A percentile compares a stretch with the other conserved stretches of the same genome.
These are phyloP conservation scores for Pionites leucogaster DNA, from an alignment of 2,113 vertebrate species.

Conservation along the genomic window DNA sequence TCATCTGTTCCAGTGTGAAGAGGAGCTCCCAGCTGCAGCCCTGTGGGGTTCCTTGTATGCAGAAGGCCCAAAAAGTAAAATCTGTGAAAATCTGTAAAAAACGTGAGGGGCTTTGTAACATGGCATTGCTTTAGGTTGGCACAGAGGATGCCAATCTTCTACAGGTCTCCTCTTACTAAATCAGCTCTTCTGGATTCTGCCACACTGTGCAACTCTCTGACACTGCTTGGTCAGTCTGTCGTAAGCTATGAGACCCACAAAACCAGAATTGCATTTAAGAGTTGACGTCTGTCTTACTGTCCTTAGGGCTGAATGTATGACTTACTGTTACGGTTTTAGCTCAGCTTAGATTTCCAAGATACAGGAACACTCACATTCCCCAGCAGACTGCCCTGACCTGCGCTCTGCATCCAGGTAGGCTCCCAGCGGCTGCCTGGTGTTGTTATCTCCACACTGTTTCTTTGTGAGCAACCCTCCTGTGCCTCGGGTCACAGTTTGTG, in stretches of 20 bases:
- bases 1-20: neutral
- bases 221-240: neutral
- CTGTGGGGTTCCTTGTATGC: rapidly evolving
- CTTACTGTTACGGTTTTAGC: neutral
- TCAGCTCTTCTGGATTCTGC: neutral
- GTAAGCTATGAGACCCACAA: neutral
- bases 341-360: neutral
- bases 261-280: neutral
- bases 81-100: neutral
- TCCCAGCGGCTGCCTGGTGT: rapidly evolving
- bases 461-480: neutral
- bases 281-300: neutral
- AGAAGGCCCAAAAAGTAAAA: neutral
- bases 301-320: neutral
- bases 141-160: neutral
- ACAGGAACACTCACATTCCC: neutral
- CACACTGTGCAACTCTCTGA: neutral
- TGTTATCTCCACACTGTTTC: neutral
- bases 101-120: neutral
- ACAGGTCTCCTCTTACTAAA: neutral
- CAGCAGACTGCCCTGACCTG: neutral
- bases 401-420: neutral
- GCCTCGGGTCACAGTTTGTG: neutral
- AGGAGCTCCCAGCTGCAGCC: neutral
- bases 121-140: neutral